Conservation (phyloP, 2,888 invertebrate genomes). For the Callimorpha dominula region DNA sequence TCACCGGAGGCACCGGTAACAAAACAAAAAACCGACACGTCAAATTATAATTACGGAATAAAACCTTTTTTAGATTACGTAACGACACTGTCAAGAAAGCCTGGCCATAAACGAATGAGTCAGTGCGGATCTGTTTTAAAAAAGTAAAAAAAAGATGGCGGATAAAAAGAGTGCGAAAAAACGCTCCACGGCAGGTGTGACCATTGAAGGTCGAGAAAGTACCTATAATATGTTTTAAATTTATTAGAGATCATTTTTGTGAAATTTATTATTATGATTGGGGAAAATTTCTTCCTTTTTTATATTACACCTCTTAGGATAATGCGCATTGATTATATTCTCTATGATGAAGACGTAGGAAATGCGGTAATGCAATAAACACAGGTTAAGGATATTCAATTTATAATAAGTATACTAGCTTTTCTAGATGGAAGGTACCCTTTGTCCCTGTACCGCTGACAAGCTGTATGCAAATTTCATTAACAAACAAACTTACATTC, state of each 20-base stretch:
- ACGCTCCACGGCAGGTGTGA: constrained; percentile 60
- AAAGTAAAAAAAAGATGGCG: constrained; percentile 57
- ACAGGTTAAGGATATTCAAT: too few species aligned
- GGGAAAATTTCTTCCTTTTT: constrained; percentile 1
- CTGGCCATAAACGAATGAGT: constrained; percentile 58
- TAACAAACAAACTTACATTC: too few species aligned
- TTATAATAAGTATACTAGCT: too few species aligned
- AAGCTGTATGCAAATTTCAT: too few species aligned
- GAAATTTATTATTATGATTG: not conserved
- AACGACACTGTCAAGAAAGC: constrained; percentile 60
- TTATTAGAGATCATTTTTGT: constrained; percentile 55
- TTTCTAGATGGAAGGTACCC: too few species aligned
- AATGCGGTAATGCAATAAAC: too few species aligned
- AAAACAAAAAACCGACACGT: constrained; percentile 30
- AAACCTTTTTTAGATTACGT: constrained; percentile 52
- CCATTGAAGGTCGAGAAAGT: constrained; percentile 71
- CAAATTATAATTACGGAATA: constrained; percentile 38
- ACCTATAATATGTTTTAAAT: constrained; percentile 43
- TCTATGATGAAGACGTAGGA: too few species aligned
- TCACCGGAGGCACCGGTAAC: constrained; percentile 27
- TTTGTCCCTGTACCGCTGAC: too few species aligned
- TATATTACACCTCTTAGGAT: not conserved
- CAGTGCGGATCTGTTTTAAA: constrained; percentile 48
- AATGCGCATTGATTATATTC: not conserved
- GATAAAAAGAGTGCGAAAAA: constrained; percentile 63